A percentile compares a stretch with the other conserved stretches of the same genome.
Evolutionary conservation across 2,888 invertebrate species (phyloP).

Genomic region (Cephus nigrinus): DNA sequence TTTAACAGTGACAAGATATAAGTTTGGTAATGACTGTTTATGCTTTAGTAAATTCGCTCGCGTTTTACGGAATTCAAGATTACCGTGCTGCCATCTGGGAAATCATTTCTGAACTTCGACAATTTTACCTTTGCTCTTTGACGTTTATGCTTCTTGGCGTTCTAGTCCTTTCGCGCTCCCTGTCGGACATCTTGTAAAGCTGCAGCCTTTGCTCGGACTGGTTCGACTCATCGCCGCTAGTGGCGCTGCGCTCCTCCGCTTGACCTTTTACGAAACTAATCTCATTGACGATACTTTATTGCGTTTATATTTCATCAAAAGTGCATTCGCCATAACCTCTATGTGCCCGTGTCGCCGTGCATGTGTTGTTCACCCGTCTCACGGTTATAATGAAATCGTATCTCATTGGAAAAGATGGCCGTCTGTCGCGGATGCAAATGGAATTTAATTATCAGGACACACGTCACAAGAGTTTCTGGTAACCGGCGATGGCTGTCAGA

Average conservation of each 20-base stretch:
- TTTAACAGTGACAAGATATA: neutral
- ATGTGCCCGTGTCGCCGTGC: no score
- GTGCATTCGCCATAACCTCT: neutral
- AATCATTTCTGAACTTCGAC: neutral
- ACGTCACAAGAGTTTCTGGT: slow-evolving; percentile 10
- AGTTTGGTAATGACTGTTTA: neutral
- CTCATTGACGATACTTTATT: neutral
- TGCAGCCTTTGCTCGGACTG: neutral
- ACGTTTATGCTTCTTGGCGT: neutral
- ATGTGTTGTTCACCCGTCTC: neutral
- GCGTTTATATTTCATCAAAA: neutral
- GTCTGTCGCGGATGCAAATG: slow-evolving; percentile 10
- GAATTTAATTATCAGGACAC: slow-evolving; percentile 22
- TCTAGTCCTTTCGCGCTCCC: neutral
- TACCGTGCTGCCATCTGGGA: neutral
- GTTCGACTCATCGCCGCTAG: neutral
- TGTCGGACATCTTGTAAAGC: neutral
- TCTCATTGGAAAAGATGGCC: neutral
- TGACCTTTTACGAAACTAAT: neutral
- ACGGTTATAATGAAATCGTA: neutral
- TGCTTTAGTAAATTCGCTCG: neutral
- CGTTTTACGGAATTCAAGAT: neutral
- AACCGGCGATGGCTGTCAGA: neutral
- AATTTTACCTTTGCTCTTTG: neutral
- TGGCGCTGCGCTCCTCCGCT: neutral